Evolutionary conservation across 2,113 vertebrate species (phyloP).

Genomic region (Bubo scandiacus): DNA sequence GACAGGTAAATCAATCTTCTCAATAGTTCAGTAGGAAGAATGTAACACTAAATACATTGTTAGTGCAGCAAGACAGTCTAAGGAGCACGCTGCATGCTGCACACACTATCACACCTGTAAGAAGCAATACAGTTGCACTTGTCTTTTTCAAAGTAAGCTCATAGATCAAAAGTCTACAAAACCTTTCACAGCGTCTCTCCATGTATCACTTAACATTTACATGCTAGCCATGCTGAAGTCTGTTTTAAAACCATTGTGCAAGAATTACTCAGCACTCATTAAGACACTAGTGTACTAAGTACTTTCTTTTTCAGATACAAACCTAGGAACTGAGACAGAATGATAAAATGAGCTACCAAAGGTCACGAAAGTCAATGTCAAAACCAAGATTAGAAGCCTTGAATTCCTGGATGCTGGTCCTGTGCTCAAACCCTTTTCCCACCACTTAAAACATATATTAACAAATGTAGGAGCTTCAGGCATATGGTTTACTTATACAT

Average conservation of each 20-base stretch:
- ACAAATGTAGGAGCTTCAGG: background rate
- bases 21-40: background rate
- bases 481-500: background rate
- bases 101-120: background rate
- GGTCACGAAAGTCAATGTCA: conserved; percentile 50
- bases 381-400: conserved; percentile 1
- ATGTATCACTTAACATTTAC: background rate
- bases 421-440: background rate
- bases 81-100: background rate
- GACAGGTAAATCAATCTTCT: background rate
- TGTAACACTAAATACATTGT: background rate
- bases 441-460: background rate
- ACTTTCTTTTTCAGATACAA: conserved; percentile 22
- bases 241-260: conserved; percentile 4
- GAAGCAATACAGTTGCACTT: background rate
- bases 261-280: background rate
- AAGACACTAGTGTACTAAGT: background rate
- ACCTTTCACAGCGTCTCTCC: background rate
- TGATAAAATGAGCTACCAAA: conserved; percentile 16
- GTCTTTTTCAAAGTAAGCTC: background rate
- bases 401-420: background rate
- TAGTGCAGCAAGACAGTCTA: background rate
- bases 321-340: background rate
- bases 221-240: background rate
- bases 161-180: background rate